Evolutionary conservation across 64 coral and sea anemone genomes (phyloP), one percentile per base, ranked within the genome.

Genomic region (Dendrophyllia cribrosa): DNA sequence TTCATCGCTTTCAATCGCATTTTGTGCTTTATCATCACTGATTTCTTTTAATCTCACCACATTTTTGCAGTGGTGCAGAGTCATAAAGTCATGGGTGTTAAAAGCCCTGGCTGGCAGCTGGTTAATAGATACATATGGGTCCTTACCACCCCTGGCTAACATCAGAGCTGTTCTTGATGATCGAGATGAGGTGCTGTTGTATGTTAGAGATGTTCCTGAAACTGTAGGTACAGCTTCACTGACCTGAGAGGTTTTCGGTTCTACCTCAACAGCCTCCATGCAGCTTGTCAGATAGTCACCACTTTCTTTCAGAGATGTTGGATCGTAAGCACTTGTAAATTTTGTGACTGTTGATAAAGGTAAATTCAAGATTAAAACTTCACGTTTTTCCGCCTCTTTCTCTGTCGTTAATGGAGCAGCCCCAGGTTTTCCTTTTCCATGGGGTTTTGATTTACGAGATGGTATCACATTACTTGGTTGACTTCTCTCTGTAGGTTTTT

Each of bases 61-160:
- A 65, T 66, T 68, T 84, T 67, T 84, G 45, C 60, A 67, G 44
- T 60, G 43, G 16, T 49, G 13, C n/a, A 84, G n/a, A 44, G 80
- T 67, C 62, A 84, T 67, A 44, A 84, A 84, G 62, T 84, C 80
- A 23, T 84, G 80, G 4, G 80, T 84, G 43, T 84, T 84, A 50
- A 84, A 48, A 6, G 80, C 61, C 44, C 80, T 65, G 5, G 80
- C 80, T 48, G 80, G 60, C 4, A 84, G 80, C 62, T 84, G 80
- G 14, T 84, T 84, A 20, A 84, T 67, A 3, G 20, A 63, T n/a
- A 46, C 45, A 14, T 84, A 84, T 12, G 80, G 80, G n/a, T 84
- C 80, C 17, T 68, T 84, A 20, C 80, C 80, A 50, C 80, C 80
- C 44, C 80, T 45, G 2, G 80, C 80, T 65, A 84, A 67, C 17